A percentile compares a stretch with the other conserved stretches of the same genome.
phyloP scores from a whole-genome alignment of 2,797 vertebrate species.

The Lutjanus campechanus region DNA sequence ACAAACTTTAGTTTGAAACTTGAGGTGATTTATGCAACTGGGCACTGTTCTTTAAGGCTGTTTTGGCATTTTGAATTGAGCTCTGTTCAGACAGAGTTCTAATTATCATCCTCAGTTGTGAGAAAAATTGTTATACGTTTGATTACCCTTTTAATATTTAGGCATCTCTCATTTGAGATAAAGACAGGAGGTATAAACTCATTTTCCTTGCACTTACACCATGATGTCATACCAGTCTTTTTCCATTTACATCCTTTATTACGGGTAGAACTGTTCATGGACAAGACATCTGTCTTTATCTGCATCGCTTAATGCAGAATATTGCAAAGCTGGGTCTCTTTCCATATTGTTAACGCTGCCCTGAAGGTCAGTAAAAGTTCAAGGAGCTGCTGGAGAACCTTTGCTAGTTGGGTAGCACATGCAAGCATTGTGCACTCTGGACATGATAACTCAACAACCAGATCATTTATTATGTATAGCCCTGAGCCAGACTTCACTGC shows the following conservation, averaged over 20 bases:
- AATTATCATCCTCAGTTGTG: background rate
- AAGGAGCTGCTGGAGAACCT: constrained; percentile 3
- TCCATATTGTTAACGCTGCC: background rate
- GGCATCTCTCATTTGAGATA: background rate
- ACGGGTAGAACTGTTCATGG: background rate
- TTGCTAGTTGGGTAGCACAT: background rate
- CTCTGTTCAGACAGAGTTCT: background rate
- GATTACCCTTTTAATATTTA: background rate
- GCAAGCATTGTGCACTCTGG: constrained; percentile 7
- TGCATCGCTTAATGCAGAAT: background rate
- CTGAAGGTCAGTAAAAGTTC: constrained; percentile 20
- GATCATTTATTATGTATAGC: constrained; percentile 47
- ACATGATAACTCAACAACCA: constrained; percentile 34
- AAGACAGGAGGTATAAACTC: background rate
- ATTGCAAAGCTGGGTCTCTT: background rate
- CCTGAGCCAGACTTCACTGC: constrained; percentile 23
- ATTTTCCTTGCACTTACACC: background rate
- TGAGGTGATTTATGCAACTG: too few species aligned
- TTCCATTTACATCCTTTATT: background rate
- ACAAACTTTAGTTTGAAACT: too few species aligned
- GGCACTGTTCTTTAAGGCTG: background rate
- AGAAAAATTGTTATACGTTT: background rate
- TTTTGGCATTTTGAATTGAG: constrained; percentile 12
- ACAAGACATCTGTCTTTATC: background rate
- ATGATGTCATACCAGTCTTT: background rate